Percentiles rank a stretch among this genome's conserved stretches.
phyloP scores from a whole-genome alignment of 2,888 invertebrate genomes.

The Himalopsyche japonica region DNA sequence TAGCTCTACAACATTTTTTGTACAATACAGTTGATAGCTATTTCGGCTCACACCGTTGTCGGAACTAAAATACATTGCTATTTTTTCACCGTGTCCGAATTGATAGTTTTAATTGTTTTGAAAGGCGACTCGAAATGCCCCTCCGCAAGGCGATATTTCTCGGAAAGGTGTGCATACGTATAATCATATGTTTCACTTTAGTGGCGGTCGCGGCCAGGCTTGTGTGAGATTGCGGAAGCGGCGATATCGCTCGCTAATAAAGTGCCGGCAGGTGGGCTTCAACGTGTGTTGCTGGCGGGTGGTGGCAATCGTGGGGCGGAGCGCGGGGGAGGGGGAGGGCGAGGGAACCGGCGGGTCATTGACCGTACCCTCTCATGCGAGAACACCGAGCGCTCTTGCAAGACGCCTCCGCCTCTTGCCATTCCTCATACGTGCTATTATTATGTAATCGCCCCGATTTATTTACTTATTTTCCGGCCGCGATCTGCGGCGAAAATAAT shows the following conservation, averaged over 20 bases:
- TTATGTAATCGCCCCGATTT: slow-evolving; percentile 22
- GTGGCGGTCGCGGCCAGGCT: no score
- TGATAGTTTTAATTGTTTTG: no score
- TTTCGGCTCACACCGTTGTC: no score
- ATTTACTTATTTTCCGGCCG: slow-evolving; percentile 5
- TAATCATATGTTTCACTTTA: no score
- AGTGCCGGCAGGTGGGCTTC: slow-evolving; percentile 34
- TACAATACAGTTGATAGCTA: no score
- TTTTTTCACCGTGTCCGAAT: no score
- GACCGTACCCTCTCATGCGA: slow-evolving; percentile 45
- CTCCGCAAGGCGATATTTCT: no score
- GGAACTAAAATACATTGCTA: no score
- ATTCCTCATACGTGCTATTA: slow-evolving; percentile 43
- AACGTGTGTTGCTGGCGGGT: slow-evolving; percentile 38
- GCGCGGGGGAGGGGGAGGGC: slow-evolving; percentile 45
- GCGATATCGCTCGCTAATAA: background rate
- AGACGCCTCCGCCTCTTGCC: slow-evolving; percentile 46
- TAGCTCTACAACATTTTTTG: no score
- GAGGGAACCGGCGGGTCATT: slow-evolving; percentile 43
- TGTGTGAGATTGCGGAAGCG: background rate
- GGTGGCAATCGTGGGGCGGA: slow-evolving; percentile 43
- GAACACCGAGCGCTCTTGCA: slow-evolving; percentile 48
- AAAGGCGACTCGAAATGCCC: no score
- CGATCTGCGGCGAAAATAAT: background rate
- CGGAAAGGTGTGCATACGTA: no score